These are phyloP conservation scores for Reinhardtius hippoglossoides DNA, from an alignment of 2,113 vertebrate genomes.

Conservation along the genomic window DNA sequence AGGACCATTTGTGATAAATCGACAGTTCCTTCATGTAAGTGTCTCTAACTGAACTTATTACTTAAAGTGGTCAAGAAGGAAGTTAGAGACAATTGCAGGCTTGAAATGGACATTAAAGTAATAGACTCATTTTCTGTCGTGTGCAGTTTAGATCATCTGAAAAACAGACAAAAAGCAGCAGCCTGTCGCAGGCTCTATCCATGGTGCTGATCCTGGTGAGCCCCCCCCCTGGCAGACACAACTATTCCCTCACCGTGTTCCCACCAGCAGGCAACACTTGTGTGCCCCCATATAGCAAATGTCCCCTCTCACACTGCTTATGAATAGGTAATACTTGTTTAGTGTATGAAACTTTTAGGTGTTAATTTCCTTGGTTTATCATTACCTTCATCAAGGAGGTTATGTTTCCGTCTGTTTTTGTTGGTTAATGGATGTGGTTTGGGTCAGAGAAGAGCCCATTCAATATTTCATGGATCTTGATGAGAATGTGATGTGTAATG, in stretches of 20 bases:
- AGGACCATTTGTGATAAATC: not conserved
- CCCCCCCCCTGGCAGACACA: not conserved
- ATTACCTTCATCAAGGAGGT: no score
- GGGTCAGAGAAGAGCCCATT: no score
- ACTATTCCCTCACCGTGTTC: not conserved
- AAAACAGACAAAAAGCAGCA: not conserved
- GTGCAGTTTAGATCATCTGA: not conserved
- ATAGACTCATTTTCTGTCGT: not conserved
- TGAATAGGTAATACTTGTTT: no score
- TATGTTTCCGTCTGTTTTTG: no score
- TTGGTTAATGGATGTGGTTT: no score
- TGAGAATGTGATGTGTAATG: no score
- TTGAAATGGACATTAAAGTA: not conserved
- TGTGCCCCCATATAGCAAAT: not conserved
- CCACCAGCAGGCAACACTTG: not conserved
- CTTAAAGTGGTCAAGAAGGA: not conserved
- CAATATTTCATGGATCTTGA: no score
- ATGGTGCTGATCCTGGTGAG: constrained; percentile 40
- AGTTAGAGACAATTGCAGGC: not conserved
- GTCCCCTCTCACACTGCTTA: not conserved
- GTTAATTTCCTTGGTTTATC: no score
- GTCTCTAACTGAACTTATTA: not conserved
- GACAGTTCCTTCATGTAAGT: not conserved
- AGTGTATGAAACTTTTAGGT: no score
- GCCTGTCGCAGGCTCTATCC: constrained; percentile 32